Evolutionary conservation across 2,797 vertebrate genomes (phyloP).

Genomic region (Ptychadena robeensis): DNA sequence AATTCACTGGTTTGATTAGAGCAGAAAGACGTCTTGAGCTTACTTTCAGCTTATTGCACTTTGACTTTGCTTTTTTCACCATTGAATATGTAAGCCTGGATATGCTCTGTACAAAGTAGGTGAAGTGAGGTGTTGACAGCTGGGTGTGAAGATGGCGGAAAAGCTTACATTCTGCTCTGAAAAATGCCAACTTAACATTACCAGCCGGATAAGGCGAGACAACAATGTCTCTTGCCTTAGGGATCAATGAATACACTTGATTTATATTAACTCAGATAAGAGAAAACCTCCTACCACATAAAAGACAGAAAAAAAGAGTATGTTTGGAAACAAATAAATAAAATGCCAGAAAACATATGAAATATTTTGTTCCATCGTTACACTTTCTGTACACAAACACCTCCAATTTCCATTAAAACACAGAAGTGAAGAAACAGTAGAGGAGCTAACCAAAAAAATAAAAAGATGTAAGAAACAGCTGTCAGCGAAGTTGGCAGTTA

Average conservation of each 20-base stretch:
- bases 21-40: neutral
- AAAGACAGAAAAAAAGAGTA: neutral
- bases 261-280: neutral
- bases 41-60: neutral
- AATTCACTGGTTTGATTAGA: neutral
- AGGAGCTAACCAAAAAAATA: neutral
- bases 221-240: neutral
- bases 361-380: neutral
- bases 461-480: slow-evolving; percentile 19
- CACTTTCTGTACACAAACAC: neutral
- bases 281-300: neutral
- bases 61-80: neutral
- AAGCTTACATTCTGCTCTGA: neutral
- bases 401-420: neutral
- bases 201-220: neutral
- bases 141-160: neutral
- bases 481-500: slow-evolving; percentile 19
- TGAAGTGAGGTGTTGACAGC: neutral
- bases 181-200: neutral
- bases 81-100: neutral
- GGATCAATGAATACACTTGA: neutral
- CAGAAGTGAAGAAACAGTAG: neutral
- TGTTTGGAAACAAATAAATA: neutral
- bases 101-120: neutral
- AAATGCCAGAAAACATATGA: neutral